phyloP scores from a whole-genome alignment of 2,113 vertebrate genomes.

The Phalacrocorax pelagicus region DNA sequence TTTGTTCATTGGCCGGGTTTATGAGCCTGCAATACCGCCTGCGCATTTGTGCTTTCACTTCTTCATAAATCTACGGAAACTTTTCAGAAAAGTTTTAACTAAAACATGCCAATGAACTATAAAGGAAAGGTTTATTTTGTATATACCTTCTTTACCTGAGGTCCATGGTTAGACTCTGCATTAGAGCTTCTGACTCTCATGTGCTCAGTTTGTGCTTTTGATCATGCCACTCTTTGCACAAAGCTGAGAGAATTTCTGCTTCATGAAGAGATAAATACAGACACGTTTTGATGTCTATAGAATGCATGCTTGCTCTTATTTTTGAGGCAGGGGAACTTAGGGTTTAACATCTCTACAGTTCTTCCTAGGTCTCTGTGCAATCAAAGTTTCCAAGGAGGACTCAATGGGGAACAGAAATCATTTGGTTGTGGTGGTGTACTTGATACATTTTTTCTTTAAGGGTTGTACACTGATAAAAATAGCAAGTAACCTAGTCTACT shows the following conservation, averaged over 20 bases:
- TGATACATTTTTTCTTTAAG: slow-evolving; percentile 7
- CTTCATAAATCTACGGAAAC: slow-evolving; percentile 1
- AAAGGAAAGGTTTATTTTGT: slow-evolving; percentile 52
- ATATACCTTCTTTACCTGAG: slow-evolving; percentile 36
- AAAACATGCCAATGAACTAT: background rate
- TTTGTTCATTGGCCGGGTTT: background rate
- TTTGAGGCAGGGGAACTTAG: slow-evolving; percentile 44
- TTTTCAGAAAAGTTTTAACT: slow-evolving; percentile 44
- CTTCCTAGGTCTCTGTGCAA: slow-evolving; percentile 11
- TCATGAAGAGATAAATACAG: slow-evolving; percentile 59
- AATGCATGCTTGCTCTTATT: slow-evolving; percentile 63
- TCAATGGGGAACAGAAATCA: slow-evolving; percentile 57
- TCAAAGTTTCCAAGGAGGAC: slow-evolving; percentile 41
- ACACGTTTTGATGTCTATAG: slow-evolving; percentile 49
- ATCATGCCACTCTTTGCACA: slow-evolving; percentile 55
- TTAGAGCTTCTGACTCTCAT: background rate
- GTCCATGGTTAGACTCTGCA: slow-evolving; percentile 8
- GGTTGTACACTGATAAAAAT: slow-evolving; percentile 41
- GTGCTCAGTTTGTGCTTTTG: slow-evolving; percentile 49
- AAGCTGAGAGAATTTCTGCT: slow-evolving; percentile 50
- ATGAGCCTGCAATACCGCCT: background rate
- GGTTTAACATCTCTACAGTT: slow-evolving; percentile 39
- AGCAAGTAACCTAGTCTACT: slow-evolving; percentile 23
- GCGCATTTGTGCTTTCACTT: background rate
- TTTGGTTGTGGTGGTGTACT: slow-evolving; percentile 45